Conservation (phyloP, 2,888 invertebrate genomes). For the Drosophila longiperda region DNA sequence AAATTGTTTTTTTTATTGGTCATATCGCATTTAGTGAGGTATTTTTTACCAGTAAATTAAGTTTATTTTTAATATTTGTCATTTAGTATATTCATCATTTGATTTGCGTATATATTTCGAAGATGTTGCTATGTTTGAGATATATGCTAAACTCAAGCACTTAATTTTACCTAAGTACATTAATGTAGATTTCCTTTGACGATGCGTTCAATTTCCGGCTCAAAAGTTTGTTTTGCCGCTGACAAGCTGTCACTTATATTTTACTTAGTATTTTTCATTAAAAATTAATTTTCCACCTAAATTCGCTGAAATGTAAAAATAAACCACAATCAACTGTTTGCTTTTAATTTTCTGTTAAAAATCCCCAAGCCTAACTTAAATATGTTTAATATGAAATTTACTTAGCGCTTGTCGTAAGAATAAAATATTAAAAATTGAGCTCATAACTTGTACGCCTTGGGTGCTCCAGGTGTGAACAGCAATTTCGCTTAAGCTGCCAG, state of each 20-base stretch:
- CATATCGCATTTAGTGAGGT: too few species aligned
- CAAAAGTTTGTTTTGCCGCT: constrained; percentile 30
- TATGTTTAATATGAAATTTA: constrained; percentile 43
- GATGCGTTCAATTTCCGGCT: constrained; percentile 71
- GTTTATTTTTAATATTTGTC: not conserved
- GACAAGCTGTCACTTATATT: constrained; percentile 22
- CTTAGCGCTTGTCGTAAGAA: constrained; percentile 43
- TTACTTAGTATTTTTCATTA: constrained; percentile 18
- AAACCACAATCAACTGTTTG: constrained; percentile 27
- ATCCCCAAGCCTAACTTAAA: not conserved
- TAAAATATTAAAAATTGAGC: constrained; percentile 44
- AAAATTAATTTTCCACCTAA: constrained; percentile 33
- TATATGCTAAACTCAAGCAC: constrained; percentile 29
- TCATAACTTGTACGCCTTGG: constrained; percentile 65
- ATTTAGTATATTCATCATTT: not conserved
- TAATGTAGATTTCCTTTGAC: constrained; percentile 64
- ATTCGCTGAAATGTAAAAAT: not conserved
- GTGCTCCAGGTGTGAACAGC: constrained; percentile 19
- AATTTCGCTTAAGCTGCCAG: constrained; percentile 10
- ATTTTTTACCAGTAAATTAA: not conserved
- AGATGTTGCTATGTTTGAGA: not conserved
- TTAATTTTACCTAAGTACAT: constrained; percentile 63
- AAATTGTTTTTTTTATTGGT: not conserved
- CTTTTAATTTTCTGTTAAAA: constrained; percentile 39
- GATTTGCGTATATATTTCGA: not conserved